Conservation (phyloP, 30 jellyfish, hydroid and myxozoan species). For the Euphysa ruthae region DNA sequence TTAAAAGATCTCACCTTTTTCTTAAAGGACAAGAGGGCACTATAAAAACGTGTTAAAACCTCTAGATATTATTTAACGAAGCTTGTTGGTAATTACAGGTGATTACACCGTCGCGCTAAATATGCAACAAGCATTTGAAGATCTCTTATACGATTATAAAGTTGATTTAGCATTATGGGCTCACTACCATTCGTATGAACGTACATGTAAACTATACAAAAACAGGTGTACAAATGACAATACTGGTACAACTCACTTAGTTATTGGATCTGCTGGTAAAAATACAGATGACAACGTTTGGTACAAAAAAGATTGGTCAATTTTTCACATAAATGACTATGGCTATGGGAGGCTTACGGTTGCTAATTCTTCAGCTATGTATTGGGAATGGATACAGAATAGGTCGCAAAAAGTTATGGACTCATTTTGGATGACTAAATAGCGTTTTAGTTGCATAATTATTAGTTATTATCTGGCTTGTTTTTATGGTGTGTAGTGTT, state of each 20-base stretch:
- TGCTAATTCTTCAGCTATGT: conserved; percentile 62
- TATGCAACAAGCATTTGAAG: conserved; percentile 72
- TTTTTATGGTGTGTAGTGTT: too few species aligned
- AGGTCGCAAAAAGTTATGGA: conserved; percentile 44
- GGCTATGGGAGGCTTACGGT: conserved; percentile 84
- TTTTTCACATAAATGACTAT: conserved; percentile 39
- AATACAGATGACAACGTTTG: conserved; percentile 39
- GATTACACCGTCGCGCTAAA: conserved; percentile 49
- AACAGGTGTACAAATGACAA: conserved; percentile 68
- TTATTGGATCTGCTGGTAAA: conserved; percentile 82
- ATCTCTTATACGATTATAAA: conserved; percentile 51
- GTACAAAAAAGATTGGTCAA: conserved; percentile 53
- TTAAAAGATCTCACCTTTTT: too few species aligned
- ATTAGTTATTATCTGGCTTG: too few species aligned
- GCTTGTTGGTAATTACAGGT: conserved; percentile 37
- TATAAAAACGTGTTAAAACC: too few species aligned
- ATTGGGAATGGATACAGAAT: conserved; percentile 63
- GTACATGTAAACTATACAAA: conserved; percentile 71
- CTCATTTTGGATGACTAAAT: conserved; percentile 50
- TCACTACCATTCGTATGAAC: conserved; percentile 87
- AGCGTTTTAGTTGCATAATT: too few species aligned
- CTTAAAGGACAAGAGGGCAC: too few species aligned
- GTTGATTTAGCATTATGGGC: conserved; percentile 94
- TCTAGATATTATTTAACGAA: too few species aligned
- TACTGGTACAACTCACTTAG: conserved; percentile 66